Base-by-base conservation (phyloP, 2,113 vertebrate species). In the Atlantisia rogersi region DNA sequence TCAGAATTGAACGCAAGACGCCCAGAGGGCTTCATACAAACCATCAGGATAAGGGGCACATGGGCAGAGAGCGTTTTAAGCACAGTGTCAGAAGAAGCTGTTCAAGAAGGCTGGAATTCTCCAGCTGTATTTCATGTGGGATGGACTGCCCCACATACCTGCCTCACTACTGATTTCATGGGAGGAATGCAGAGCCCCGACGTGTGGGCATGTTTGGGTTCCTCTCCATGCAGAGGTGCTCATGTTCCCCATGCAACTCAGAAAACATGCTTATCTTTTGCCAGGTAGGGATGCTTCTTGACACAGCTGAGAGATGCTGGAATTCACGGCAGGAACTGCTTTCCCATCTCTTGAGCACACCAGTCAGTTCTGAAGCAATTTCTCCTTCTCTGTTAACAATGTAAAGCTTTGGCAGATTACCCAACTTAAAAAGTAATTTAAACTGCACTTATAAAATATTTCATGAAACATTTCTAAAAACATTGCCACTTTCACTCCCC, bases 371-470 rank as follows among this genome's bases (percentile, higher is more conserved):
- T 73, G 86, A 82, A 88, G 81, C 68, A 53, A 46, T 80, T 89
- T 90, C 92, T 78, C 67, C 52, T 89, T 50, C 94, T 88, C 86
- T 82, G 85, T 77, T 92, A 94, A 93, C 91, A 87, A 71, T 60
- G 85, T 92, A 95, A 93, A 95, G 91, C 82, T 69, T 37, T 94
- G 97, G 95, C 97, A 96, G 73, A 93, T 95, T 92, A 96, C 55
- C 92, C 95, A 86, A 78, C 86, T 92, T 95, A 82, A 92, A 94
- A 95, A 96, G 79, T 95, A 94, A 95, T 92, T 97, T 95, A 94
- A 95, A 97, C 93, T 91, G 87, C 93, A 53, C 89, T 95, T 94
- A 95, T 95, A 86, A 97, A 96, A 95, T 95, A 95, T 94, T 94
- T 95, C 93, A 96, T 88, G 77, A 94, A 96, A 95, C 86, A 88